Evolutionary conservation across 2,888 invertebrate genomes (phyloP).

Genomic region (Folsomia candida): DNA sequence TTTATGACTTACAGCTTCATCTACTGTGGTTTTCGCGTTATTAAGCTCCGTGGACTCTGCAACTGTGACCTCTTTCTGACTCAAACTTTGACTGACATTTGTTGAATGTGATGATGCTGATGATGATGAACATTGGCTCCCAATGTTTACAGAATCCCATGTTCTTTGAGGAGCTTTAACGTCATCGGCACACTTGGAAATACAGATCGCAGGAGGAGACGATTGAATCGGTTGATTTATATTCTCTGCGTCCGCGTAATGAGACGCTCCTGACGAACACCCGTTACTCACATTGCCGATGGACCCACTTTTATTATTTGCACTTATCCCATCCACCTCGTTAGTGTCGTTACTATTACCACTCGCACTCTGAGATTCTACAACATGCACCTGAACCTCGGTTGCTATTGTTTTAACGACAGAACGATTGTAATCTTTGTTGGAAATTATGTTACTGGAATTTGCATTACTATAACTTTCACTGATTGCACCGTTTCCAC

Average conservation of each 20-base stretch:
- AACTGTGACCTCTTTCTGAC: constrained; percentile 1
- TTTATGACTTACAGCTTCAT: background rate
- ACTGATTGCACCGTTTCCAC: background rate
- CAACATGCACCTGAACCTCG: constrained; percentile 48
- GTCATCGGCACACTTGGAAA: constrained; percentile 10
- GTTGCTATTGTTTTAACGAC: constrained; percentile 46
- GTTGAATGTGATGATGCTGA: constrained; percentile 14
- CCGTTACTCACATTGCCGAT: constrained; percentile 8
- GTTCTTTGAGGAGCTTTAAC: background rate
- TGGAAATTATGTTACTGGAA: background rate
- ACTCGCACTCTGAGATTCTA: constrained; percentile 4
- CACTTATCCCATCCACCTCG: constrained; percentile 14
- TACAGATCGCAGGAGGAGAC: constrained; percentile 7
- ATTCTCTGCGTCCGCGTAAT: background rate
- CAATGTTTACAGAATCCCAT: background rate
- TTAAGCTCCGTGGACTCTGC: too few species aligned
- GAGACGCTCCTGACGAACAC: background rate
- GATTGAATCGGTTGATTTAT: background rate
- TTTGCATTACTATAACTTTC: background rate
- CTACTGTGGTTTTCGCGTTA: background rate
- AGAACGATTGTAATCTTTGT: constrained; percentile 14
- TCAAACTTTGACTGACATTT: constrained; percentile 14
- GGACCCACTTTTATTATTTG: constrained; percentile 25
- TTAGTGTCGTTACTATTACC: background rate
- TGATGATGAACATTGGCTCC: constrained; percentile 6